Evolutionary conservation across 2,113 vertebrate species (phyloP).

Genomic region (Podocnemis expansa): DNA sequence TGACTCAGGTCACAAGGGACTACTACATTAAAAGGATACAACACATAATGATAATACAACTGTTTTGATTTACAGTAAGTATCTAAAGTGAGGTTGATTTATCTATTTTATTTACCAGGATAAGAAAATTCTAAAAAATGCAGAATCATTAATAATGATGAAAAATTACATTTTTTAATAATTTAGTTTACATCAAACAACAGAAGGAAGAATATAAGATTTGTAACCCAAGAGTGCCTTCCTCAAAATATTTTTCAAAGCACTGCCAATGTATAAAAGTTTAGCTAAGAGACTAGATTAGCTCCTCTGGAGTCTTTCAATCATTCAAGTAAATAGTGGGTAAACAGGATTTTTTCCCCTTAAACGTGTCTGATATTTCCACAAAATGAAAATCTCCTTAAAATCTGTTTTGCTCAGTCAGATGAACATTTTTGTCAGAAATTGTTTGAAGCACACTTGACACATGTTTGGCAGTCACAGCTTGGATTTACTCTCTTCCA

Average conservation of each 20-base stretch:
- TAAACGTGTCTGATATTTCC: background rate
- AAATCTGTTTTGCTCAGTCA: conserved; percentile 15
- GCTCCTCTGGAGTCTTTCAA: conserved; percentile 35
- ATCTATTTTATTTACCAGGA: rapidly evolving
- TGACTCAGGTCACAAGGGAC: background rate
- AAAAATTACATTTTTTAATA: background rate
- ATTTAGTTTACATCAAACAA: background rate
- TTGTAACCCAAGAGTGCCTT: background rate
- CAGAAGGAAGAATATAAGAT: background rate
- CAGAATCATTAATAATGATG: background rate
- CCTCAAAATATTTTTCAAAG: conserved; percentile 11
- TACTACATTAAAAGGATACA: background rate
- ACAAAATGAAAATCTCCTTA: conserved; percentile 17
- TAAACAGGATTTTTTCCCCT: background rate
- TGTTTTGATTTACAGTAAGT: background rate
- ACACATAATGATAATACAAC: background rate
- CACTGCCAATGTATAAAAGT: background rate
- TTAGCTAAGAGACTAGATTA: conserved; percentile 41
- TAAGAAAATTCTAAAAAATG: background rate
- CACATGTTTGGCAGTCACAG: background rate
- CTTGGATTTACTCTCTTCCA: background rate
- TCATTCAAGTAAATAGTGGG: conserved; percentile 38
- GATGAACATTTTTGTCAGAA: background rate
- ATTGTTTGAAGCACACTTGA: background rate
- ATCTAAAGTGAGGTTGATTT: background rate